Conservation (phyloP, 2,113 vertebrate species). For the Lepus europaeus region DNA sequence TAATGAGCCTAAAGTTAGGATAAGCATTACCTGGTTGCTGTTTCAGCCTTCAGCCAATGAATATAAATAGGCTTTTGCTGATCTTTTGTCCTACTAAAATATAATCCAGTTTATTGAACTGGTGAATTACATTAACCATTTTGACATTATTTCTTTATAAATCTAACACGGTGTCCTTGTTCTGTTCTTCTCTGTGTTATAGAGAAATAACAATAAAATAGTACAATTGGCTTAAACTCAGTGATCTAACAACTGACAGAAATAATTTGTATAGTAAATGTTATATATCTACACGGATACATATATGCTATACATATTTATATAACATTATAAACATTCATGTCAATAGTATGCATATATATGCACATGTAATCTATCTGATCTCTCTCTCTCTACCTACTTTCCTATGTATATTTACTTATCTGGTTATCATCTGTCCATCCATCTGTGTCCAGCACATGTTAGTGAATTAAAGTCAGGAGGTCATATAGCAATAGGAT, state of each 20-base stretch:
- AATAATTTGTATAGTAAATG: slow-evolving; percentile 3
- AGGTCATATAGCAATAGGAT: not conserved
- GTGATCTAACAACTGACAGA: slow-evolving; percentile 13
- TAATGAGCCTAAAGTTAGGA: slow-evolving; percentile 86
- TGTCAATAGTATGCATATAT: not conserved
- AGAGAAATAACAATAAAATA: slow-evolving; percentile 69
- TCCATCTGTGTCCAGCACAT: not conserved
- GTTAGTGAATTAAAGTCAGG: not conserved
- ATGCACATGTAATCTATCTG: not conserved
- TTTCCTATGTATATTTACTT: not conserved
- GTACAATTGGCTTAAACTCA: slow-evolving; percentile 69
- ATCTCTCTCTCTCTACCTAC: not conserved
- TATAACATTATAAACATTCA: not conserved
- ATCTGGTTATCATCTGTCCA: not conserved
- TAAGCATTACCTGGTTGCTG: slow-evolving; percentile 84
- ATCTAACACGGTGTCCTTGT: slow-evolving; percentile 86
- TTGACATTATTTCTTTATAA: slow-evolving; percentile 89
- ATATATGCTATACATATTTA: not conserved
- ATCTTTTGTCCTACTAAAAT: slow-evolving; percentile 89
- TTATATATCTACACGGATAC: not conserved
- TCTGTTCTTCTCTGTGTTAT: slow-evolving; percentile 79
- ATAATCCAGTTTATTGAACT: slow-evolving; percentile 88
- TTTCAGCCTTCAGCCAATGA: slow-evolving; percentile 86
- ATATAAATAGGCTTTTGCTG: slow-evolving; percentile 87
- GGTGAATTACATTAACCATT: slow-evolving; percentile 88